Conservation (phyloP, 2,797 vertebrate genomes). For the Chelon auratus region DNA sequence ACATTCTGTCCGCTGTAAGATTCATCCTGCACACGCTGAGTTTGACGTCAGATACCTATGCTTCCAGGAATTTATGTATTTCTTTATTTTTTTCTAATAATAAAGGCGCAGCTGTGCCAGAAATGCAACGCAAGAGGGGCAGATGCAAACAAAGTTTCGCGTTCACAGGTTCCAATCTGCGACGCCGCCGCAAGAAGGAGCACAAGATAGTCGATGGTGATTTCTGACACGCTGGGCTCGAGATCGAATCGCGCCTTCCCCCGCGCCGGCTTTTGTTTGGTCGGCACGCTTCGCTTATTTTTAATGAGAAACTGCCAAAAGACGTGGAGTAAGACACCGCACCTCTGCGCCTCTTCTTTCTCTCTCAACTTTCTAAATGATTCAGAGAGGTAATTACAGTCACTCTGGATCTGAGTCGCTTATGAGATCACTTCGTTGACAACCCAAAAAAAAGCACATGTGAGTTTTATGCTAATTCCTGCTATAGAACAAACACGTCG, state of each 20-base stretch:
- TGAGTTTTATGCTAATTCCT: too few relatives aligned
- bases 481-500: too few relatives aligned
- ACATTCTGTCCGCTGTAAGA: too few relatives aligned
- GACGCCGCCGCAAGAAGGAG: background rate
- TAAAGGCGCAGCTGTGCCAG: background rate
- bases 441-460: too few relatives aligned
- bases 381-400: too few relatives aligned
- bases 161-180: too few relatives aligned
- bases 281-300: background rate
- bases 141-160: background rate
- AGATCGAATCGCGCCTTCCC: background rate
- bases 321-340: background rate
- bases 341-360: background rate
- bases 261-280: background rate
- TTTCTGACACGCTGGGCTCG: background rate
- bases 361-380: background rate
- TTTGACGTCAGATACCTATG: background rate
- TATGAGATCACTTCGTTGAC: too few relatives aligned
- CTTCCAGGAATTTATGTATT: too few relatives aligned
- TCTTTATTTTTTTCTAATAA: background rate
- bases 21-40: too few relatives aligned
- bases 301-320: background rate
- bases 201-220: background rate
- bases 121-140: background rate
- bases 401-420: too few relatives aligned